Evolutionary conservation across 2,888 invertebrate species (phyloP), one percentile per base, ranked within the genome.

Genomic region (Ptychoptera albimana): DNA sequence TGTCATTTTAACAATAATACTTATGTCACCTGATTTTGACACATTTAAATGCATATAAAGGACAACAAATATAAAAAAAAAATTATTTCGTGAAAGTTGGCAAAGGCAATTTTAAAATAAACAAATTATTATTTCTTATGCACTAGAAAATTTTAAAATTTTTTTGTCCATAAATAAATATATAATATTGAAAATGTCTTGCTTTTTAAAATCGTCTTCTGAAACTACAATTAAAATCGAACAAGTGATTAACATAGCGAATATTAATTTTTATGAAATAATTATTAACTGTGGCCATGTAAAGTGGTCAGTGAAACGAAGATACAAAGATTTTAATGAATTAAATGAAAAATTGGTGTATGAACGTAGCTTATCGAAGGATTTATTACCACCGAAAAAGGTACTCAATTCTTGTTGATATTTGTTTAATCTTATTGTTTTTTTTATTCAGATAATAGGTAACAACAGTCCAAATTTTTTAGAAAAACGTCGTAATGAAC

Each of bases 311-410:
- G 81, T 93, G 8, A 75, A 75, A 54, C 83, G 84, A 63, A 76
- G 94, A 51, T 96, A 91, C 68, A 87, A 77, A 59, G 89, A 93
- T 55, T 96, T 94, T 65, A 79, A 77, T 50, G 84, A 87, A 45
- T 71, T 94, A 11, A 87, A 94, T 61, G 83, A 86, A 43, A 78
- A 77, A 57, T 69, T 93, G n/a, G 80, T 86, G 0, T 61, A 71
- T 3, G 82, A 85, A 54, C 82, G 85, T 63, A 83, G 84, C 42
- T 76, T 89, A 4, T 77, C 83, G 8, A 87, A 83, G 59, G 87
- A 86, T 55, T 70, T 89, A 47, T 66, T 96, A 12, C 96, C 96
- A 10, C 91, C 91, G 1, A 96, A 97, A 64, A 93, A 92, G 68
- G 65, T 65, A 44, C 4, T 10, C 11, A 14, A 35, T 11, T 35